These are phyloP conservation scores for Kradibia gibbosae DNA, from an alignment of 1,140 invertebrate genomes.

Conservation along the genomic window DNA sequence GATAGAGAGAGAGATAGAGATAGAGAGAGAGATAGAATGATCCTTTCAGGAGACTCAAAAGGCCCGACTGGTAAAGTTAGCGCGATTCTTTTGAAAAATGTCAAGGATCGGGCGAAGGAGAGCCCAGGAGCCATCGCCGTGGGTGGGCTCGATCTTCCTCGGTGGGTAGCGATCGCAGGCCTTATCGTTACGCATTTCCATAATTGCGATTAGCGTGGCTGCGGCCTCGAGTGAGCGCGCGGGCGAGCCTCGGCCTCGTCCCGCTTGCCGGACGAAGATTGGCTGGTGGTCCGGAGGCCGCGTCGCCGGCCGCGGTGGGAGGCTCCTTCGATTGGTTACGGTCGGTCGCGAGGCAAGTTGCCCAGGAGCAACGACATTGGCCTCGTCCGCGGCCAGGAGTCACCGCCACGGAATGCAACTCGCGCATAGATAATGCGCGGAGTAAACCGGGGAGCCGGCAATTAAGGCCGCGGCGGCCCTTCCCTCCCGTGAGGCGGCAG, in stretches of 20 bases:
- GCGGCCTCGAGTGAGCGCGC: too few relatives aligned
- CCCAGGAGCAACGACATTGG: conserved; percentile 51
- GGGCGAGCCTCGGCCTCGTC: too few relatives aligned
- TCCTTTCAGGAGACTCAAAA: not conserved
- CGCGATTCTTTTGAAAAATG: not conserved
- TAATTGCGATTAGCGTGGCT: too few relatives aligned
- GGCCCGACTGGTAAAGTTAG: not conserved
- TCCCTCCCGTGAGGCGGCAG: too few relatives aligned
- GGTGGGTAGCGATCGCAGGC: too few relatives aligned
- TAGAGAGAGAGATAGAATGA: too few relatives aligned
- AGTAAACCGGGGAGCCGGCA: not conserved
- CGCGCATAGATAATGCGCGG: conserved; percentile 58
- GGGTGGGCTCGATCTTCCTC: too few relatives aligned
- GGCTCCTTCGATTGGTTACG: too few relatives aligned
- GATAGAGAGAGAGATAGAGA: too few relatives aligned
- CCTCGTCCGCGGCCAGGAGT: conserved; percentile 47
- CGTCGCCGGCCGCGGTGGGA: conserved; percentile 1
- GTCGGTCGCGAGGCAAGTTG: not conserved
- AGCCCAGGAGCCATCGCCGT: not conserved
- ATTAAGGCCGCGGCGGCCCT: conserved; percentile 28
- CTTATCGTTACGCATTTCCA: too few relatives aligned
- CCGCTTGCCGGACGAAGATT: too few relatives aligned
- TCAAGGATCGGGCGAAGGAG: not conserved
- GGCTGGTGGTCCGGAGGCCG: conserved; percentile 21
- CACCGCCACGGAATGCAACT: conserved; percentile 57